Percentiles rank a stretch among this genome's conserved stretches.
Evolutionary conservation across 2,113 vertebrate species (phyloP).

Genomic region (Willisornis vidua): DNA sequence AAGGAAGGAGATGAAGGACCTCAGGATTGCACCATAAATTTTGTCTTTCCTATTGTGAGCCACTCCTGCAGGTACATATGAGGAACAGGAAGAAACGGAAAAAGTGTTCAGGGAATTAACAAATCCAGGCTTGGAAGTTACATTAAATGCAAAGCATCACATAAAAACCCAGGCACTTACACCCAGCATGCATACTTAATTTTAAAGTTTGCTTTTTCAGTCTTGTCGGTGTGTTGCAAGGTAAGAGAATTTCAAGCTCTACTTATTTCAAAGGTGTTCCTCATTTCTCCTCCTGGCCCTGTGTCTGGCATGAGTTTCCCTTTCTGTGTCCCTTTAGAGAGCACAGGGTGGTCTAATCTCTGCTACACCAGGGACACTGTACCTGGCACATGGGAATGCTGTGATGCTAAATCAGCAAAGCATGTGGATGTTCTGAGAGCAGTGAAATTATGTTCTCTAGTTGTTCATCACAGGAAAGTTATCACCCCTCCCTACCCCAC

Average conservation of each 20-base stretch:
- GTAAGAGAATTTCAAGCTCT: not conserved
- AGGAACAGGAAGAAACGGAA: not conserved
- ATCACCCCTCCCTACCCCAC: slow-evolving; percentile 37
- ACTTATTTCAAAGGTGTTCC: not conserved
- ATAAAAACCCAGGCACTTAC: not conserved
- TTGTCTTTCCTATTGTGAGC: not conserved
- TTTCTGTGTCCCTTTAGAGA: not conserved
- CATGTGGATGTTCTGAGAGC: slow-evolving; percentile 20
- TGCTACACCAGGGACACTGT: rapidly evolving
- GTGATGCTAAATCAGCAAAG: not conserved
- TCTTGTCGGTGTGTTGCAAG: not conserved
- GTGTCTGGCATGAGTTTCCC: not conserved
- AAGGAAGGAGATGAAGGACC: not conserved
- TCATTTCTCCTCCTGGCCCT: not conserved
- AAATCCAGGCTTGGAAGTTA: not conserved
- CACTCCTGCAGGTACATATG: not conserved
- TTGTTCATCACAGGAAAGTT: slow-evolving; percentile 45
- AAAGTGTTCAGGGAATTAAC: not conserved
- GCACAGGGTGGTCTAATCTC: not conserved
- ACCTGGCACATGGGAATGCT: not conserved
- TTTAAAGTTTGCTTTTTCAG: not conserved
- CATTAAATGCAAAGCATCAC: not conserved
- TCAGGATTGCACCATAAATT: not conserved
- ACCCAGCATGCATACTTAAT: not conserved
- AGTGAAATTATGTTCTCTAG: not conserved